Percentiles rank a stretch among this genome's conserved stretches.
phyloP scores from a whole-genome alignment of 2,113 vertebrate genomes.

The Cephalopholis sonnerati region DNA sequence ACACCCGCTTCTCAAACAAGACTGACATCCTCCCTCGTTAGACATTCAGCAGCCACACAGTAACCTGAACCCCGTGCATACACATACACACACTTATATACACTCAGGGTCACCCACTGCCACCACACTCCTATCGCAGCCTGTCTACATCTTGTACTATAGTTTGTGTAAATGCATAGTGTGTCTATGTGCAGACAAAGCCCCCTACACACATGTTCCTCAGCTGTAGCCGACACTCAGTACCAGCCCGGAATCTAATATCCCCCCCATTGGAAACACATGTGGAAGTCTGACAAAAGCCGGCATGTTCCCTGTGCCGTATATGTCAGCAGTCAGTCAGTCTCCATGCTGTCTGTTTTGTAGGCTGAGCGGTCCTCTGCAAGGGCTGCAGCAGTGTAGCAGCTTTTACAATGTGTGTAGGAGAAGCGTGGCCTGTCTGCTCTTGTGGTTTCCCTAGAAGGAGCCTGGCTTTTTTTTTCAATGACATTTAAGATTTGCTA shows the following conservation, averaged over 20 bases:
- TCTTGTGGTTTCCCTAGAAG: conserved; percentile 25
- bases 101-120: conserved; percentile 55
- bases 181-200: conserved; percentile 44
- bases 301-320: conserved; percentile 73
- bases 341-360: conserved; percentile 65
- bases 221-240: conserved; percentile 56
- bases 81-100: conserved; percentile 17
- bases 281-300: conserved; percentile 78
- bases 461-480: neutral
- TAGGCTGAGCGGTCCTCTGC: conserved; percentile 12
- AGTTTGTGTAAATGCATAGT: conserved; percentile 2
- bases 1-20: conserved; percentile 69
- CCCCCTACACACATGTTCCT: conserved; percentile 26
- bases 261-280: conserved; percentile 80
- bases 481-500: neutral
- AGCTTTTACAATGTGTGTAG: conserved; percentile 41
- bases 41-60: conserved; percentile 78
- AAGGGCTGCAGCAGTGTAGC: neutral
- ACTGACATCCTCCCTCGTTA: conserved; percentile 78
- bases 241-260: conserved; percentile 68
- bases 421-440: conserved; percentile 24
- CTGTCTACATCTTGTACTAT: conserved; percentile 46
- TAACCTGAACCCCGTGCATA: conserved; percentile 65
- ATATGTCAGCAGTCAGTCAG: conserved; percentile 77
- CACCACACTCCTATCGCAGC: conserved; percentile 64